These are phyloP conservation scores for Anarhynchus alexandrinus DNA, from an alignment of 2,113 vertebrate genomes.

Conservation along the genomic window DNA sequence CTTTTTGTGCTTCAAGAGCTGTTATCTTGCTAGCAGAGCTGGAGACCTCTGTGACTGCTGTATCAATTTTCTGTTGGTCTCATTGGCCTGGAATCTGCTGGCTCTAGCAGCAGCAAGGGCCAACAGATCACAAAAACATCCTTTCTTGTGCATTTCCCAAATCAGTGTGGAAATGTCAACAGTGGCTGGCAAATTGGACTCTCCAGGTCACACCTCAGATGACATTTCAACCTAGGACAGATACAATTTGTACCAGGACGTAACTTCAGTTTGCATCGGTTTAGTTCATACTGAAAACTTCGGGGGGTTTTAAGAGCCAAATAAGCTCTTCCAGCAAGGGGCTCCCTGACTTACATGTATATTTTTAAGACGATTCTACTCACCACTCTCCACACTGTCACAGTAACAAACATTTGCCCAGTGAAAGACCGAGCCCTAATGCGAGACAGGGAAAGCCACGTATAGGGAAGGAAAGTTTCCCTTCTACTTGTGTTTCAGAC, in stretches of 20 bases:
- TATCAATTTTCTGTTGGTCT: neutral
- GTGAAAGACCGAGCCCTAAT: neutral
- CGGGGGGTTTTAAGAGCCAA: neutral
- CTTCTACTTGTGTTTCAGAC: neutral
- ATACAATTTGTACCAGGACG: conserved; percentile 6
- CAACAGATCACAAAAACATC: neutral
- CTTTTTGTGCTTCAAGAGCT: neutral
- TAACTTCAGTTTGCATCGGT: neutral
- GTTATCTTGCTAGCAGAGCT: neutral
- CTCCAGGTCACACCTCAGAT: neutral
- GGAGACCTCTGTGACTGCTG: neutral
- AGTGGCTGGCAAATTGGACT: neutral
- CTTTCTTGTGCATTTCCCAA: neutral
- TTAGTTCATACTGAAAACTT: neutral
- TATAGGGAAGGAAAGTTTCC: neutral
- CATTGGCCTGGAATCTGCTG: neutral
- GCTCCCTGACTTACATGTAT: neutral
- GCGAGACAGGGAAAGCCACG: neutral
- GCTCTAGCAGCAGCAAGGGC: neutral
- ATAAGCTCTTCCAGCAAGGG: neutral
- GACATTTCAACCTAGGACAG: conserved; percentile 7
- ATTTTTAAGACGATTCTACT: neutral
- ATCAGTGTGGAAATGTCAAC: neutral
- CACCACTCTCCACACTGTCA: neutral
- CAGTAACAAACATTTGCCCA: neutral